Base-by-base conservation (phyloP, 2,797 vertebrate genomes). In the Siniperca obscura region DNA sequence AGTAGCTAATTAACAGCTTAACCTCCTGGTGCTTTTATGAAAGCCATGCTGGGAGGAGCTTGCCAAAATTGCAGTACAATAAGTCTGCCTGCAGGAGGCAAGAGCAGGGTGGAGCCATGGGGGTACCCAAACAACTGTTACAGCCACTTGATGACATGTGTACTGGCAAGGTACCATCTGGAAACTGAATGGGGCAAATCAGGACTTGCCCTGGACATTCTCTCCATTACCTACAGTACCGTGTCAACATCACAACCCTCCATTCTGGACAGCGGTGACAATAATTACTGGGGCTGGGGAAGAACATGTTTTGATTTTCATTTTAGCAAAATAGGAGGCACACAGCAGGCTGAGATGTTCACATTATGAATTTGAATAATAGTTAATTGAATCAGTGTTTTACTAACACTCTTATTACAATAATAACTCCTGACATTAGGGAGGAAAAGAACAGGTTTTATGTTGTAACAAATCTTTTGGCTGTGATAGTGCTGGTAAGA, bases 1-100 rank as follows among this genome's bases (percentile, higher is more conserved):
- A 93, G 93, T 89, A 90, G 93, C 94, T 95, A 95, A 96, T 96
- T 96, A 96, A 94, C 94, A 95, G 94, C 93, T 96, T 96, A 96
- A 95, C 93, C 95, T 95, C 94, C 93, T 89, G 94, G 94, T 93
- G 95, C 86, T 94, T 96, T 95, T 95, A 95, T 95, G 93, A 95
- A 95, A 93, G 92, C 93, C 89, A 88, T 87, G 92, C 93, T 90
- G 90, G 89, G 91, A 88, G 94, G 88, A 90, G 91, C 93, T 87
- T 86, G 91, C 80, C 84, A 91, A 91, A 88, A 86, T 89, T 92
- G 95, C 88, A 95, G 91, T 95, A 92, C 92, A 93, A 93, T 89
- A 89, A 90, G 89, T 92, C 87, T 87, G 91, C 95, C 95, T 96
- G 94, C 94, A 96, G 95, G 95, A 93, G 95, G 95, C 93, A 84